Base-by-base conservation (phyloP, 2,888 invertebrate species). In the Leucoma salicis region DNA sequence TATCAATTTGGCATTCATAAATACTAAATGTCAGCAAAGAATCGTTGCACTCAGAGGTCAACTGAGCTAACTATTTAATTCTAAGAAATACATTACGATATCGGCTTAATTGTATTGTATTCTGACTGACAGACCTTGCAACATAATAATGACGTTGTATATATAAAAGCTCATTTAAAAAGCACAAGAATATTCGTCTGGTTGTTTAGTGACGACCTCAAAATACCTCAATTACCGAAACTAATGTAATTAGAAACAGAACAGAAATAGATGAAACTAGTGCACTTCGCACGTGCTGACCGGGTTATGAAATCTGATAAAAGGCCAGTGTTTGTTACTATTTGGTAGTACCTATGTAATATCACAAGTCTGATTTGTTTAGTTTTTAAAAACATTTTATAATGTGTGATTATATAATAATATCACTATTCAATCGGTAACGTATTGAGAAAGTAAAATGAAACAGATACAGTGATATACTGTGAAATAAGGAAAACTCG, bases 201-300 rank as follows among this genome's bases (percentile, higher is more conserved):
- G 33, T 34, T 46, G 59, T 59, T 52, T 34, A 49, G 48, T 55
- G 50, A 52, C 49, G 38, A 46, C 49, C 21, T 44, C 56, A 51
- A 55, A 47, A 42, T 49, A 49, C 64, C 63, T 66, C 57, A 63
- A 69, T 67, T 63, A 63, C 49, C 33, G 40, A 53, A 61, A 70
- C 63, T 58, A 50, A 60, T 70, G 63, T 51, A 54, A 52, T 27
- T 49, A 42, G 40, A 52, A 42, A 38, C 53, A 53, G 53, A 53
- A 46, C 67, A 61, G 53, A 74, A 75, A 75, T 74, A 75, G 71
- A 69, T 60, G 48, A 47, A 53, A 66, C 61, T 63, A 49, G 60
- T 59, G 57, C 57, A 49, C 58, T 49, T 42, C 40, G 42, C 40
- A 45, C 29, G 15, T 39, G 45, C 49, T 31, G 45, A 51, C 61